Evolutionary conservation across 2,113 vertebrate species (phyloP).

Genomic region (Osmerus eperlanus): DNA sequence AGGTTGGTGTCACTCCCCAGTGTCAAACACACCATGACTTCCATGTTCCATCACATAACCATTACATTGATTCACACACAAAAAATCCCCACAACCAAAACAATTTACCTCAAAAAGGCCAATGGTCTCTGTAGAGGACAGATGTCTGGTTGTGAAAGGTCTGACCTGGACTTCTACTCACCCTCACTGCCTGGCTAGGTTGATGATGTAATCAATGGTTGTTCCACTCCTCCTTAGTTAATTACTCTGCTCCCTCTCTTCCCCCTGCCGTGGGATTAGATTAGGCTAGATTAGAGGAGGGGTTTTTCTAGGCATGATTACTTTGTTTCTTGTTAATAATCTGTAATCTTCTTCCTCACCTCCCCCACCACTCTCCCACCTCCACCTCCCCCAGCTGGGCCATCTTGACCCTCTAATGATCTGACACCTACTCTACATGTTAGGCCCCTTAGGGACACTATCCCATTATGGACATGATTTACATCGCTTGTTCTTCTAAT

Average conservation of each 20-base stretch:
- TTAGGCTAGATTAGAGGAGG: neutral
- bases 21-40: neutral
- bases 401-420: constrained; percentile 18
- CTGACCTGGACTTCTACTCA: neutral
- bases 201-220: neutral
- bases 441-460: neutral
- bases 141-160: no score
- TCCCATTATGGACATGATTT: neutral
- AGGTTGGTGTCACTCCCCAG: neutral
- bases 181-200: neutral
- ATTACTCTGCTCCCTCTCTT: constrained; percentile 7
- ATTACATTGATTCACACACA: neutral
- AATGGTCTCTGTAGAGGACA: no score
- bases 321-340: constrained; percentile 47
- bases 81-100: neutral
- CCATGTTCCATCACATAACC: neutral
- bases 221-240: neutral
- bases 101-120: no score
- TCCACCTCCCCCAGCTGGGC: constrained; percentile 12
- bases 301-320: constrained; percentile 42
- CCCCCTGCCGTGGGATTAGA: constrained; percentile 23
- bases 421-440: neutral
- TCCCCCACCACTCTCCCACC: constrained; percentile 1
- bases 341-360: constrained; percentile 31
- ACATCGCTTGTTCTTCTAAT: neutral